Evolutionary conservation across 1,140 invertebrate species (phyloP).

Genomic region (Drosophila teissieri): DNA sequence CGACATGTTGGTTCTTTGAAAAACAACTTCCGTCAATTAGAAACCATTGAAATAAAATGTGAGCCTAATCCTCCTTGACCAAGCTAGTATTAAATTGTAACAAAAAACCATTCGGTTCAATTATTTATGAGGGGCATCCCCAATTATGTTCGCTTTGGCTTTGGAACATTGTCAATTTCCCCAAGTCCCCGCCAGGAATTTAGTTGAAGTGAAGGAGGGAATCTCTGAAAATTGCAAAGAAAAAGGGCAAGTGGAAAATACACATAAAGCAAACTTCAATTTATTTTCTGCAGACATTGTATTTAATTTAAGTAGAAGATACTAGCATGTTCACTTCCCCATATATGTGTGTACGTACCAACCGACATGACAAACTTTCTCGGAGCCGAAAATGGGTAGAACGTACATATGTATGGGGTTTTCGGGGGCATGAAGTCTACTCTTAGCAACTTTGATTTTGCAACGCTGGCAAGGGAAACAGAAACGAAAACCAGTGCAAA

Average conservation of each 20-base stretch:
- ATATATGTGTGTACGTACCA: constrained; percentile 19
- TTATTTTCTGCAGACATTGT: constrained; percentile 80
- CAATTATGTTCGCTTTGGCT: background rate
- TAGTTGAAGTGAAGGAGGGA: constrained; percentile 46
- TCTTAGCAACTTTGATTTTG: constrained; percentile 71
- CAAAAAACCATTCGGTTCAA: too few relatives aligned
- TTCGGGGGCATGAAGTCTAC: constrained; percentile 1
- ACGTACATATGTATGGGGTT: background rate
- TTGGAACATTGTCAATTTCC: constrained; percentile 46
- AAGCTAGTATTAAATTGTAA: too few relatives aligned
- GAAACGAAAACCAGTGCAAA: constrained; percentile 14
- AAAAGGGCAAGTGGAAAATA: constrained; percentile 48
- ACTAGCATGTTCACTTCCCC: constrained; percentile 40
- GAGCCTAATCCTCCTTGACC: too few relatives aligned
- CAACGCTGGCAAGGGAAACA: constrained; percentile 48
- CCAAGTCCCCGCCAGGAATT: constrained; percentile 41
- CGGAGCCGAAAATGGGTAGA: constrained; percentile 23
- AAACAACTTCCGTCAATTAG: too few relatives aligned
- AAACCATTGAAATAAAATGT: too few relatives aligned
- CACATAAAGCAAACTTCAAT: constrained; percentile 80
- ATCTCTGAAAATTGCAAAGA: constrained; percentile 13
- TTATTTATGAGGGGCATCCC: too few relatives aligned
- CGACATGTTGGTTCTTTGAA: too few relatives aligned
- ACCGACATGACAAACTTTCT: constrained; percentile 47
- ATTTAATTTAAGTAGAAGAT: constrained; percentile 82